Evolutionary conservation across 2,888 invertebrate genomes (phyloP).

Genomic region (Eupsilia transversa): DNA sequence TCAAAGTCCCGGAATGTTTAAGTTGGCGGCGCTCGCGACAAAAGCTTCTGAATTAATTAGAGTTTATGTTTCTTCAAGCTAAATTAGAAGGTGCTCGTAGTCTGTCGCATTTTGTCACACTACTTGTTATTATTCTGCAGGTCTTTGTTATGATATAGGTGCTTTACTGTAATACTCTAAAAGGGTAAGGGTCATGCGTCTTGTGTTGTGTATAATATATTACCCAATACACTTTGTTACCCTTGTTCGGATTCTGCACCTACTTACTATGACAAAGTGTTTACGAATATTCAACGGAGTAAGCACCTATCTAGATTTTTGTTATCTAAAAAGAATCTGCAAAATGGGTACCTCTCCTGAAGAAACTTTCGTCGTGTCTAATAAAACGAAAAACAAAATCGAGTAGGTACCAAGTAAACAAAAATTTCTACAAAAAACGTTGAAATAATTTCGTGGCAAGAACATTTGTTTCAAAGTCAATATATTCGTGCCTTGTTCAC

Average conservation of each 20-base stretch:
- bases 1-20: conserved; percentile 51
- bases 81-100: conserved; percentile 51
- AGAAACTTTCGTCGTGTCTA: neutral
- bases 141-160: conserved; percentile 39
- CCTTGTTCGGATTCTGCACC: conserved; percentile 39
- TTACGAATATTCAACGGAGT: conserved; percentile 19
- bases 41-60: conserved; percentile 64
- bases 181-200: conserved; percentile 45
- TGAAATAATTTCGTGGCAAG: conserved; percentile 1
- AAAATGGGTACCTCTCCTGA: neutral
- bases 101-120: conserved; percentile 25
- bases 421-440: conserved; percentile 3
- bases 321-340: neutral
- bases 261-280: conserved; percentile 31
- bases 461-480: conserved; percentile 43
- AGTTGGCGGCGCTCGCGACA: conserved; percentile 54
- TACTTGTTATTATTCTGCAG: conserved; percentile 24
- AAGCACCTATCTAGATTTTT: conserved; percentile 1
- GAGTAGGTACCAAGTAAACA: conserved; percentile 9
- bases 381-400: neutral
- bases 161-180: conserved; percentile 35
- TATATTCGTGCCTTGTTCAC: conserved; percentile 39
- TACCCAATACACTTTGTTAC: conserved; percentile 51
- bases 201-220: conserved; percentile 48
- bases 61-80: conserved; percentile 56